These are phyloP conservation scores for Drosophila fuyamai DNA, from an alignment of 1,140 invertebrate genomes.

Conservation along the genomic window DNA sequence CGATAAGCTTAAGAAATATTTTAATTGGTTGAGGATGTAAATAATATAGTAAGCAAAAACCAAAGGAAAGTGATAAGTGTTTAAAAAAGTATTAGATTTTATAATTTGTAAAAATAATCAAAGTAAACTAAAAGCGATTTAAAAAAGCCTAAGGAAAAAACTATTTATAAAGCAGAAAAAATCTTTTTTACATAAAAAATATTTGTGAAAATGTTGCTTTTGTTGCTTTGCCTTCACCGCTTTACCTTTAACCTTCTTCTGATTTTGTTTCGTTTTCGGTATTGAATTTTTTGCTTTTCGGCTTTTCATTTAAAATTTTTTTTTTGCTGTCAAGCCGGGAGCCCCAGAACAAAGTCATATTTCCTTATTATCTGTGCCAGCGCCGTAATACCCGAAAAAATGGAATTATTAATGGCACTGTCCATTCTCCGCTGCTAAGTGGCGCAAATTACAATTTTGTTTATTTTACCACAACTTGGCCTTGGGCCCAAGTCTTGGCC, in stretches of 20 bases:
- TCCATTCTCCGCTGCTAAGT: constrained; percentile 78
- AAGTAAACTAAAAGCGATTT: too few species aligned
- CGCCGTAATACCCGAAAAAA: constrained; percentile 55
- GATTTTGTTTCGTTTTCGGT: background rate
- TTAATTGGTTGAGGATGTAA: too few species aligned
- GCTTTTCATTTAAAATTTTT: constrained; percentile 23
- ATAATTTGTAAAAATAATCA: too few species aligned
- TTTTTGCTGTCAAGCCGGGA: constrained; percentile 28
- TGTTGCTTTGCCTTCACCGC: background rate
- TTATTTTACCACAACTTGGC: constrained; percentile 68
- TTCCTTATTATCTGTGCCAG: constrained; percentile 74
- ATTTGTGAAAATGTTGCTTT: too few species aligned
- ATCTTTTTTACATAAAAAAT: too few species aligned
- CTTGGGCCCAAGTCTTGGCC: constrained; percentile 33
- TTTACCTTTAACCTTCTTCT: background rate
- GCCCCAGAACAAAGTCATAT: constrained; percentile 64
- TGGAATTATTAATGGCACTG: constrained; percentile 80
- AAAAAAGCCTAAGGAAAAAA: too few species aligned
- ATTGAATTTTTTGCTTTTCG: background rate
- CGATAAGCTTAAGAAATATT: too few species aligned
- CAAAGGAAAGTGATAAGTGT: too few species aligned
- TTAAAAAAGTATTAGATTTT: too few species aligned
- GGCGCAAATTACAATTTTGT: constrained; percentile 83
- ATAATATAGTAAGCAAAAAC: too few species aligned
- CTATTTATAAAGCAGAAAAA: too few species aligned